These are phyloP conservation scores for Clepsis dumicolana DNA, from an alignment of 2,888 invertebrate genomes.

Conservation along the genomic window DNA sequence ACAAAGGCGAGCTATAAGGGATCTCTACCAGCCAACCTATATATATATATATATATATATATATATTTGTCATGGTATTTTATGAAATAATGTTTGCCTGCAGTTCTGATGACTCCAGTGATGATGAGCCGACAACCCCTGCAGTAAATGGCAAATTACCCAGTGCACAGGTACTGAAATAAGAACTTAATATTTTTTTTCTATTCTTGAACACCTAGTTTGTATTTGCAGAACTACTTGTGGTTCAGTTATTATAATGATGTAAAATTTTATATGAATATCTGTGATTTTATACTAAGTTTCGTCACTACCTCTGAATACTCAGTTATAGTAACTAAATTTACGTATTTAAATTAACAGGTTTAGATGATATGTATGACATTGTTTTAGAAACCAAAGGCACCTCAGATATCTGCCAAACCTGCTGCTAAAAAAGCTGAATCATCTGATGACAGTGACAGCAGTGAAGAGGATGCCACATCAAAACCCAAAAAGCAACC, in stretches of 20 bases:
- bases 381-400: slow-evolving; percentile 51
- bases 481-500: slow-evolving; percentile 55
- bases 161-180: slow-evolving; percentile 2
- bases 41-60: not conserved
- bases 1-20: too few species aligned
- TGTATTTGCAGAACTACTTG: too few species aligned
- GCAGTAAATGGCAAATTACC: slow-evolving; percentile 67
- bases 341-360: not conserved
- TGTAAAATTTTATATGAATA: slow-evolving; percentile 59
- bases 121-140: slow-evolving; percentile 57
- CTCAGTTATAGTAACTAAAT: not conserved
- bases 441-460: slow-evolving; percentile 66
- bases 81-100: slow-evolving; percentile 31
- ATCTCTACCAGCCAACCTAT: too few species aligned
- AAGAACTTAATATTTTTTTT: too few species aligned
- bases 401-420: slow-evolving; percentile 57
- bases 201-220: too few species aligned
- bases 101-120: slow-evolving; percentile 66
- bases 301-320: slow-evolving; percentile 81
- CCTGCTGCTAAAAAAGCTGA: slow-evolving; percentile 64
- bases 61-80: not conserved
- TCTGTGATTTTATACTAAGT: slow-evolving; percentile 53
- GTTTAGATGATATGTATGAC: slow-evolving; percentile 5
- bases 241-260: slow-evolving; percentile 55
- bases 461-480: slow-evolving; percentile 67